Conservation (phyloP, 2,797 vertebrate genomes). For the Botia almorhae region DNA sequence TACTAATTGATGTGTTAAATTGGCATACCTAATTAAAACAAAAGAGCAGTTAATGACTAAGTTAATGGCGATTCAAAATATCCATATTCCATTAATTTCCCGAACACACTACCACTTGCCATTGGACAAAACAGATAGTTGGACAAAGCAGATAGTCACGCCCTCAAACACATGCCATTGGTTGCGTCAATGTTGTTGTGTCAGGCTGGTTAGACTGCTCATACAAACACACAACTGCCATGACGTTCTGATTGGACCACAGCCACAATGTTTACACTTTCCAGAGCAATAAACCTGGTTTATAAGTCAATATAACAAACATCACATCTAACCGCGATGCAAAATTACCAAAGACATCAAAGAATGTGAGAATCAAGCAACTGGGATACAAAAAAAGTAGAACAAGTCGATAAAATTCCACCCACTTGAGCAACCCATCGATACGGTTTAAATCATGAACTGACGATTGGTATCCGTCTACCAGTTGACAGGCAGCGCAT, state of each 20-base stretch:
- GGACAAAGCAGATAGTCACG: background rate
- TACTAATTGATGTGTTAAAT: too few species aligned
- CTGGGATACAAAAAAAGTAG: constrained; percentile 16
- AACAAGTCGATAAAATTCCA: constrained; percentile 68
- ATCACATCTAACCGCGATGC: background rate
- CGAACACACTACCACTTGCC: background rate
- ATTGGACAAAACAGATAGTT: too few species aligned
- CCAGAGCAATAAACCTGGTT: background rate
- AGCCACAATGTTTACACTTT: background rate
- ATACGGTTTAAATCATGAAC: constrained; percentile 47
- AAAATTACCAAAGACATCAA: background rate
- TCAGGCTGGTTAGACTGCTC: background rate
- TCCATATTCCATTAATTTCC: background rate
- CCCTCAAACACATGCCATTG: background rate
- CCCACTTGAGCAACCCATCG: constrained; percentile 57
- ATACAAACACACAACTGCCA: background rate
- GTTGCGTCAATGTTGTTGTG: too few species aligned
- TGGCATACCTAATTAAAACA: too few species aligned
- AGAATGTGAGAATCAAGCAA: background rate
- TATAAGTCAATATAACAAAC: background rate
- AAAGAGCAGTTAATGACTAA: background rate
- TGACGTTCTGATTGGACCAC: background rate
- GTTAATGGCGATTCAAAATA: background rate
- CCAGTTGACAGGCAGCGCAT: constrained; percentile 64
- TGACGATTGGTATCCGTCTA: constrained; percentile 67